Base-by-base conservation (phyloP, 2,888 invertebrate species). In the Andrena chrysosceles region DNA sequence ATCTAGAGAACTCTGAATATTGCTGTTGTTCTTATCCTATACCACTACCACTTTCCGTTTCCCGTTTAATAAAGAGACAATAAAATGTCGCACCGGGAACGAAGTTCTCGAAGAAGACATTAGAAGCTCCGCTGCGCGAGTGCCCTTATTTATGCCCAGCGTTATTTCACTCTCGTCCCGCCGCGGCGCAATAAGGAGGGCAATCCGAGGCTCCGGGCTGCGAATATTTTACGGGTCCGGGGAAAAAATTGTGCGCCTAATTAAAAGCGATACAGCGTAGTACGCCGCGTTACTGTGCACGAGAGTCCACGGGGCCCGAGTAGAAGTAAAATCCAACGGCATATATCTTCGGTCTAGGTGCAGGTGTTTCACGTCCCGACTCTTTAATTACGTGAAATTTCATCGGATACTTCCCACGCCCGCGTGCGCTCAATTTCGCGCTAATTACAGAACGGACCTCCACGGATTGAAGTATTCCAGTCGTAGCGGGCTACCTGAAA, bases 391-490 rank as follows among this genome's bases (percentile, higher is more conserved):
- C 33, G 71, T 29, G 42, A 62, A 63, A 70, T 70, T 76, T 31
- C 62, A 63, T 63, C 26, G 35, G 2, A 16, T 13, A 2, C 64
- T 33, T 29, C 33, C 10, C 5, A 23, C 67, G 54, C 26, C 26
- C 33, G 62, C 33, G 49, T 49, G 31, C 59, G 48, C 67, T 59
- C 68, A 49, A 13, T 74, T 67, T 49, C 42, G 35, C 23, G 59
- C 67, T 74, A 74, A 83, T 62, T 67, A 63, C 56, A 13, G 42
- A 59, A 49, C 64, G 48, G 62, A 82, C 66, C 73, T 75, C 72
- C 66, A 66, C 26, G 69, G 42, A 42, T 42, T 42, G 42, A 67
- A 56, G 23, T 56, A 23, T 56, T 26, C 56, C 23, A 13, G 23
- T 4, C 56, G 26, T 23, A 23, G 23, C 10, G 23, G 56, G 56